These are phyloP conservation scores for Pachyramphus minor DNA, from an alignment of 2,113 vertebrate species.

Conservation along the genomic window DNA sequence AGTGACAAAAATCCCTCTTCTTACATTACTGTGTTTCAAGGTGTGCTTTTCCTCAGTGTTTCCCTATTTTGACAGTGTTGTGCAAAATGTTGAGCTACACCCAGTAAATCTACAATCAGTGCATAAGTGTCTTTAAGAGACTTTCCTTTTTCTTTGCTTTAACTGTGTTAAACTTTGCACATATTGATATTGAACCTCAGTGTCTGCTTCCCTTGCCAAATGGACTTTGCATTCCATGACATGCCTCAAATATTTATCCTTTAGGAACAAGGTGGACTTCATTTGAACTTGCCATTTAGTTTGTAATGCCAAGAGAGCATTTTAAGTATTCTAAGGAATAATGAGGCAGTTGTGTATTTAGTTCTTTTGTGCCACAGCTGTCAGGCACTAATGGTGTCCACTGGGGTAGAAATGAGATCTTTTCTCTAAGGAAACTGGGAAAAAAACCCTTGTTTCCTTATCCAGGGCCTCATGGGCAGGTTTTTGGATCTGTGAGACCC, in stretches of 20 bases:
- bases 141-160: not conserved
- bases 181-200: not conserved
- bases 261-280: not conserved
- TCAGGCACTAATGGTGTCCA: not conserved
- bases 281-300: not conserved
- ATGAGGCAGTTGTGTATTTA: not conserved
- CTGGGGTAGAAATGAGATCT: not conserved
- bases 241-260: constrained; percentile 36
- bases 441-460: rapidly evolving
- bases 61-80: not conserved
- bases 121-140: not conserved
- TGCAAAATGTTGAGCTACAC: not conserved
- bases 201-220: not conserved
- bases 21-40: not conserved
- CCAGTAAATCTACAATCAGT: not conserved
- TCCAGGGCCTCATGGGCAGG: not conserved
- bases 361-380: not conserved
- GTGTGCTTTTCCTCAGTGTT: not conserved
- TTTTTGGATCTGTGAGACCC: not conserved
- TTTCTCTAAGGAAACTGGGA: not conserved
- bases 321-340: not conserved
- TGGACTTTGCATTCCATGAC: not conserved
- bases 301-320: not conserved
- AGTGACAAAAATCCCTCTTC: not conserved
- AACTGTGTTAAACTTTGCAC: not conserved